A percentile compares a stretch with the other conserved stretches of the same genome.
These are phyloP conservation scores for Ferrisia virgata DNA, from an alignment of 2,888 invertebrate species.

Conservation along the genomic window DNA sequence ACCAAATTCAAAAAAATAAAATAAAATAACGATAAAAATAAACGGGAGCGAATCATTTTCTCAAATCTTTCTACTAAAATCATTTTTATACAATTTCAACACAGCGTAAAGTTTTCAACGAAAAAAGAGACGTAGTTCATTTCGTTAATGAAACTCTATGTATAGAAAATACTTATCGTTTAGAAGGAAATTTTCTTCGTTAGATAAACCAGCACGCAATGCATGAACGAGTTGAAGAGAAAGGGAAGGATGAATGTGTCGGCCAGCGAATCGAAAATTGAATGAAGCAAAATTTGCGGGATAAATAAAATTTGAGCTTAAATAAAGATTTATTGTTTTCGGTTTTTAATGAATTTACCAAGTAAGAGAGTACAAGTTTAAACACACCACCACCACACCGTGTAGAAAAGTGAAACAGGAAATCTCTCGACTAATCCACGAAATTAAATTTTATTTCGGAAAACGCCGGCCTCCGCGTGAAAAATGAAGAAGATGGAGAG, in stretches of 20 bases:
- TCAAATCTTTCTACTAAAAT: neutral
- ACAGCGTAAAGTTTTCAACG: neutral
- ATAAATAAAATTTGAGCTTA: slow-evolving; percentile 6
- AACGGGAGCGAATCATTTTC: neutral
- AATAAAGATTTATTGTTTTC: slow-evolving; percentile 19
- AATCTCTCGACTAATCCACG: neutral
- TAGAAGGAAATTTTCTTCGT: neutral
- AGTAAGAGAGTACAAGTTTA: neutral
- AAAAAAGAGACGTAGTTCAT: neutral
- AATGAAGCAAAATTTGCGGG: neutral
- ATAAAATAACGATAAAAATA: no score
- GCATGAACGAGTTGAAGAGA: no score
- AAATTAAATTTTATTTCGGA: slow-evolving; percentile 10
- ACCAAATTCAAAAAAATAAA: neutral
- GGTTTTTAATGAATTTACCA: neutral
- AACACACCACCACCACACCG: neutral
- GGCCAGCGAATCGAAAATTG: neutral
- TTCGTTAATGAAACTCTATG: no score
- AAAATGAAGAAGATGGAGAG: neutral
- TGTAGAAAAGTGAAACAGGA: neutral
- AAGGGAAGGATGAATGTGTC: neutral
- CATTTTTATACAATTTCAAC: neutral
- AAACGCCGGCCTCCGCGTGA: neutral
- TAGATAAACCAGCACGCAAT: neutral
- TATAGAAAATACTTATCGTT: neutral